Percentiles rank a stretch among this genome's conserved stretches.
These are phyloP conservation scores for Lacanobia wlatinum DNA, from an alignment of 2,888 invertebrate species.

Conservation along the genomic window DNA sequence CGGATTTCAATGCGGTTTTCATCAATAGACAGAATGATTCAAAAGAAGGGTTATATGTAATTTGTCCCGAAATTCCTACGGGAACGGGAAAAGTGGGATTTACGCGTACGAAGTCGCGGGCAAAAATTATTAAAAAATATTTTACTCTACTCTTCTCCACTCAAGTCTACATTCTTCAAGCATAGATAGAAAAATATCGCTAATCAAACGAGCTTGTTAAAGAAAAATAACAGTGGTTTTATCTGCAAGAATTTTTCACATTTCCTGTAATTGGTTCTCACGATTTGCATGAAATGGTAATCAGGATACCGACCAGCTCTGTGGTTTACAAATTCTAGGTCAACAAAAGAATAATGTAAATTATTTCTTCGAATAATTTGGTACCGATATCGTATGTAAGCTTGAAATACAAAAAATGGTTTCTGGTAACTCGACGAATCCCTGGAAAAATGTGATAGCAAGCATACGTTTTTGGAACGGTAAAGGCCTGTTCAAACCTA, in stretches of 20 bases:
- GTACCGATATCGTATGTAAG: too few relatives aligned
- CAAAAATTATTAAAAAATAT: too few relatives aligned
- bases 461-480: too few relatives aligned
- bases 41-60: too few relatives aligned
- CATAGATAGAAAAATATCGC: not conserved
- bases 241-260: not conserved
- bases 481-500: too few relatives aligned
- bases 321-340: slow-evolving; percentile 7
- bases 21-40: too few relatives aligned
- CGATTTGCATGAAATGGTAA: slow-evolving; percentile 53
- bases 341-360: slow-evolving; percentile 19
- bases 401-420: not conserved
- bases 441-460: not conserved
- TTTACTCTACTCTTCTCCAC: too few relatives aligned
- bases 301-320: slow-evolving; percentile 12
- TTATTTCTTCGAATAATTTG: slow-evolving; percentile 6
- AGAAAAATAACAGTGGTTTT: slow-evolving; percentile 9
- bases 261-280: slow-evolving; percentile 47
- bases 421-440: not conserved
- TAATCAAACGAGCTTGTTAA: not conserved
- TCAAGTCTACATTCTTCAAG: not conserved
- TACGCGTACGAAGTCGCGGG: too few relatives aligned
- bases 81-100: too few relatives aligned
- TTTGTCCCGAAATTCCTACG: too few relatives aligned
- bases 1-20: too few relatives aligned